Evolutionary conservation across 2,888 invertebrate species (phyloP).

Genomic region (Sabatieria punctata): DNA sequence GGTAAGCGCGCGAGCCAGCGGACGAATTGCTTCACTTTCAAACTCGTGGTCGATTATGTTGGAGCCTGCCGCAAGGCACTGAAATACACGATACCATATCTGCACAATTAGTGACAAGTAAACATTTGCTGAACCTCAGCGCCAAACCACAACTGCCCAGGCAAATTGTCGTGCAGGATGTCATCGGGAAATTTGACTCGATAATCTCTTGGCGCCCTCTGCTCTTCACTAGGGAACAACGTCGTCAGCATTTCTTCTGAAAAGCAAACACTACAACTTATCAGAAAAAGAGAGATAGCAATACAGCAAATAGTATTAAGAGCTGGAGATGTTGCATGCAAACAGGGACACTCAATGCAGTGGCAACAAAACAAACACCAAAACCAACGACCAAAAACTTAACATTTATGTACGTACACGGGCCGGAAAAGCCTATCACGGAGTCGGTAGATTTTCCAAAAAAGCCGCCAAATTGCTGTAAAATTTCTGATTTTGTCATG

Average conservation of each 20-base stretch:
- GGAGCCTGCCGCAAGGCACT: conserved; percentile 92
- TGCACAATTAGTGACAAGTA: too few relatives aligned
- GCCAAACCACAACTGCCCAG: conserved; percentile 97
- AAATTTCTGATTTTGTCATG: too few relatives aligned
- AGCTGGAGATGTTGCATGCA: too few relatives aligned
- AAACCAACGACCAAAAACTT: too few relatives aligned
- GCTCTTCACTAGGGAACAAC: conserved; percentile 25
- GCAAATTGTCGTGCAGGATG: conserved; percentile 88
- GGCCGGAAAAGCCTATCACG: too few relatives aligned
- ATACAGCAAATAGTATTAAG: too few relatives aligned
- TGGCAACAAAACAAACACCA: too few relatives aligned
- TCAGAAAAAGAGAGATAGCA: neutral
- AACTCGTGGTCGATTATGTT: conserved; percentile 92
- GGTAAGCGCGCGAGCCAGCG: conserved; percentile 86
- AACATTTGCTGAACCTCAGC: too few relatives aligned
- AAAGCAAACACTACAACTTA: neutral
- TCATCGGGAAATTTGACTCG: conserved; percentile 97
- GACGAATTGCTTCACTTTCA: conserved; percentile 88
- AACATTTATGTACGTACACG: too few relatives aligned
- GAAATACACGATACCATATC: conserved; percentile 33
- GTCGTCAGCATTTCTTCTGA: conserved; percentile 28
- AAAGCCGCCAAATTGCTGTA: too few relatives aligned
- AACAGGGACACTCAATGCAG: too few relatives aligned
- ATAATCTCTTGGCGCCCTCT: conserved; percentile 53
- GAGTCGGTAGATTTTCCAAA: too few relatives aligned